Percentiles rank a stretch among this genome's conserved stretches.
Conservation (phyloP, 2,797 vertebrate genomes). For the Chromis chromis region DNA sequence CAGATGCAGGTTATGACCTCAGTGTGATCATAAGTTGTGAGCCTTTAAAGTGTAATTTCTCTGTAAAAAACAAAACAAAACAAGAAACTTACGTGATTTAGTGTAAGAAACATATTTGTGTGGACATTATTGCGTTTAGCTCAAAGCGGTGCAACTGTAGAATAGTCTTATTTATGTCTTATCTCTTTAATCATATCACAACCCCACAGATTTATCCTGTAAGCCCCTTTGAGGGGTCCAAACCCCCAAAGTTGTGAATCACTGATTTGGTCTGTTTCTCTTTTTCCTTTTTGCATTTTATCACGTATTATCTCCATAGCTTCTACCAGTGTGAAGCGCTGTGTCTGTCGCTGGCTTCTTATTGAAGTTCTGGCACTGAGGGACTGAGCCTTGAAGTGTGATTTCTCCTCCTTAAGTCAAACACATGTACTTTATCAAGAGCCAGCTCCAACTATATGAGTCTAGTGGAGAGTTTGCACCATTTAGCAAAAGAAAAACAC, state of each 20-base stretch:
- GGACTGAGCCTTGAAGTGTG: conserved; percentile 54
- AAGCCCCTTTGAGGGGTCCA: not conserved
- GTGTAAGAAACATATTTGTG: not conserved
- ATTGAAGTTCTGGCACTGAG: conserved; percentile 55
- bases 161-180: not conserved
- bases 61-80: too few species aligned
- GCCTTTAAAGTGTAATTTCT: not conserved
- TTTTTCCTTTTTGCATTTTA: conserved; percentile 45
- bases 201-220: conserved; percentile 10
- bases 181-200: conserved; percentile 10
- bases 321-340: conserved; percentile 39
- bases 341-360: too few species aligned
- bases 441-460: conserved; percentile 20
- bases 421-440: not conserved
- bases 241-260: conserved; percentile 12
- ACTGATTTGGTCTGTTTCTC: conserved; percentile 26
- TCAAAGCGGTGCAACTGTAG: too few species aligned
- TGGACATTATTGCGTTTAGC: not conserved
- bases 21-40: not conserved
- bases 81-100: not conserved
- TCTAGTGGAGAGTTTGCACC: conserved; percentile 1
- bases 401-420: conserved; percentile 36
- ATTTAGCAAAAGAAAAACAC: conserved; percentile 38
- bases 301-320: conserved; percentile 45
- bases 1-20: not conserved